Evolutionary conservation across 2,888 invertebrate genomes (phyloP).

Genomic region (Orchesellides sinensis): DNA sequence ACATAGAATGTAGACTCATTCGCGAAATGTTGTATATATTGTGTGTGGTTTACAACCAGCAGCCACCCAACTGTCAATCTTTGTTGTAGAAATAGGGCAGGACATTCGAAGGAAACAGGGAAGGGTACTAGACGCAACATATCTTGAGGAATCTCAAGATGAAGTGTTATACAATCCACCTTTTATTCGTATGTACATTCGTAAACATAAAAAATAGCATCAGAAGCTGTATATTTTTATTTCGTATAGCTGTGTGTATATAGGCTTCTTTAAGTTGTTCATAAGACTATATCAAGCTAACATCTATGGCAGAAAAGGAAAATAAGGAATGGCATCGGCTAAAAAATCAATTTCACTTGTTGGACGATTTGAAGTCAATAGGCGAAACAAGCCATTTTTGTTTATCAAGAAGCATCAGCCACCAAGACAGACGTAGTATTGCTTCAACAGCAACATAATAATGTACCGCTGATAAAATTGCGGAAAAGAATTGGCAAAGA

Average conservation of each 20-base stretch:
- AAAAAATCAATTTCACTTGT: slow-evolving; percentile 17
- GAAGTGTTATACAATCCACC: not conserved
- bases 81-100: no score
- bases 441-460: no score
- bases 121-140: no score
- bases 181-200: not conserved
- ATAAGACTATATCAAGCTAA: not conserved
- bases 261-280: not conserved
- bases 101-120: no score
- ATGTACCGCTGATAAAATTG: not conserved
- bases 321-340: not conserved
- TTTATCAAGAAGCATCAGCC: not conserved
- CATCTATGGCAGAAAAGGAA: not conserved
- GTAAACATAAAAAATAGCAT: no score
- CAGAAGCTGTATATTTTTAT: no score
- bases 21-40: no score
- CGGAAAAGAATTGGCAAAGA: not conserved
- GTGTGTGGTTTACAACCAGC: no score
- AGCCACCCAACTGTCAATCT: no score
- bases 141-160: not conserved
- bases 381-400: not conserved
- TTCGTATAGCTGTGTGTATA: no score
- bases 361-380: not conserved
- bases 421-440: no score
- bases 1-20: no score